Conservation (phyloP, 2,113 vertebrate genomes). For the Chunga burmeisteri region DNA sequence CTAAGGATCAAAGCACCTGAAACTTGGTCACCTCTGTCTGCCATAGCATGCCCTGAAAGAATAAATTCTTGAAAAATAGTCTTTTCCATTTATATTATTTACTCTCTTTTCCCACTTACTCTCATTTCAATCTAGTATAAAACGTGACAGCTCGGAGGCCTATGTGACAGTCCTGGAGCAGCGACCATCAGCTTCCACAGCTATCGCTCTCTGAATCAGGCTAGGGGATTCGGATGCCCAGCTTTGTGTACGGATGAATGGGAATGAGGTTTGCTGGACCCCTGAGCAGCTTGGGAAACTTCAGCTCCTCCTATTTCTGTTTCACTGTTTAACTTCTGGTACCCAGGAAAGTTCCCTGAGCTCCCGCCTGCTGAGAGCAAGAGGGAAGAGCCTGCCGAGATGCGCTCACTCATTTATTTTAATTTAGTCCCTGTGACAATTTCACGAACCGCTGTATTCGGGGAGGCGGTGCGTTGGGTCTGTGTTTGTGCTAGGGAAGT, state of each 20-base stretch:
- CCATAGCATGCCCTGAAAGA: not conserved
- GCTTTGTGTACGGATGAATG: not conserved
- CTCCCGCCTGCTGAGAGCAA: not conserved
- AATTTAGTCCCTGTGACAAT: not conserved
- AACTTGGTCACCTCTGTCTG: not conserved
- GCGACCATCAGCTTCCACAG: rapidly evolving
- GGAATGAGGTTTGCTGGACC: not conserved
- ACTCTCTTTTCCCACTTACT: not conserved
- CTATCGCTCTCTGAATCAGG: rapidly evolving
- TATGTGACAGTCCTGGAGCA: not conserved
- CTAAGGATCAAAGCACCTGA: not conserved
- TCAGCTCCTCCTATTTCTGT: not conserved
- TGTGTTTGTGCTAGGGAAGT: not conserved
- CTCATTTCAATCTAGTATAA: not conserved
- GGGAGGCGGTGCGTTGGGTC: not conserved
- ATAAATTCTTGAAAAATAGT: not conserved
- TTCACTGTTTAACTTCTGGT: not conserved
- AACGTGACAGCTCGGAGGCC: not conserved
- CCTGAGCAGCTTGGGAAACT: not conserved
- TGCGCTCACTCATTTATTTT: not conserved
- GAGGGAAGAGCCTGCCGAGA: not conserved
- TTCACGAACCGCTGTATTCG: rapidly evolving
- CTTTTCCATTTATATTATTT: not conserved
- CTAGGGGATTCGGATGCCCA: not conserved
- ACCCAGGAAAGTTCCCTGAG: not conserved